phyloP scores from a whole-genome alignment of 2,888 invertebrate species.

The Palloptera scutellata region DNA sequence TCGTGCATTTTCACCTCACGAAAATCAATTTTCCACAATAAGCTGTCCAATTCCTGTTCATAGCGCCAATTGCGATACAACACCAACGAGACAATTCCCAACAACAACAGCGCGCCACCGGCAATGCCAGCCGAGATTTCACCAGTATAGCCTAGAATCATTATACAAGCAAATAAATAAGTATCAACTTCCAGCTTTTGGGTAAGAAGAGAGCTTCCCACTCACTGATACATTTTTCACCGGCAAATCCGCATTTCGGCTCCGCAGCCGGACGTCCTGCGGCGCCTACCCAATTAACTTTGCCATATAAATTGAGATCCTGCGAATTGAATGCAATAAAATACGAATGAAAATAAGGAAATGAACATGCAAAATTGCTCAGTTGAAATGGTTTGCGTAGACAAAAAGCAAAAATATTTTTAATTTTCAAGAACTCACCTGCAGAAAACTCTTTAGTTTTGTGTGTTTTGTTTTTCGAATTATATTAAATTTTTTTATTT shows the following conservation, averaged over 20 bases:
- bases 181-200: conserved; percentile 8
- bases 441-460: conserved; percentile 28
- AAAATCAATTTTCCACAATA: conserved; percentile 94
- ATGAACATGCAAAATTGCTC: not conserved
- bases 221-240: conserved; percentile 90
- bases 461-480: not conserved
- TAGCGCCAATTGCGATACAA: conserved; percentile 91
- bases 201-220: conserved; percentile 46
- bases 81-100: conserved; percentile 77
- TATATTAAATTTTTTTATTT: conserved; percentile 14
- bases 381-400: not conserved
- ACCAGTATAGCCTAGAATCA: conserved; percentile 75
- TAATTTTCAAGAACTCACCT: conserved; percentile 24
- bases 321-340: conserved; percentile 57
- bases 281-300: conserved; percentile 80
- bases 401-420: not conserved
- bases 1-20: conserved; percentile 83
- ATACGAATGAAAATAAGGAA: not conserved
- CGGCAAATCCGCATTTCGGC: conserved; percentile 88
- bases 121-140: conserved; percentile 84
- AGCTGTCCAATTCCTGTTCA: conserved; percentile 90
- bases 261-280: conserved; percentile 80
- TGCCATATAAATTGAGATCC: conserved; percentile 77
- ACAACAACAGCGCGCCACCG: conserved; percentile 76
- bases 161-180: not conserved